Conservation (phyloP, 2,797 vertebrate species). For the Furcifer pardalis region DNA sequence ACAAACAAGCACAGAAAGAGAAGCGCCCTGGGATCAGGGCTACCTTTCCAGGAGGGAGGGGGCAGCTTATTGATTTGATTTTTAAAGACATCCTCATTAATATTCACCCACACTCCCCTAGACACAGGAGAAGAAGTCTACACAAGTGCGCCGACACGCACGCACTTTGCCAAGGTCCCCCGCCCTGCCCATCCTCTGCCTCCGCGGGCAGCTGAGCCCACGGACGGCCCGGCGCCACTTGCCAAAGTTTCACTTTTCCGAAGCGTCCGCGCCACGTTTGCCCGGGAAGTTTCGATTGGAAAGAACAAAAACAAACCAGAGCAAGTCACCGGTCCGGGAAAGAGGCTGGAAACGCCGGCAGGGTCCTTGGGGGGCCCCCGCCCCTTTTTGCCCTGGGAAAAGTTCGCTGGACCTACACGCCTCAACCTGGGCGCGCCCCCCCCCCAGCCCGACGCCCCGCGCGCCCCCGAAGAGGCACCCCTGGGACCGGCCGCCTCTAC, state of each 20-base stretch:
- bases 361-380: no score
- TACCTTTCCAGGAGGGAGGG: slow-evolving; percentile 1
- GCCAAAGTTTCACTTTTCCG: slow-evolving; percentile 51
- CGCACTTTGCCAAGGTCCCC: neutral
- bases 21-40: slow-evolving; percentile 13
- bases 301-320: no score
- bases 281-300: neutral
- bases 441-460: neutral
- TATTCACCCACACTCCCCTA: slow-evolving; percentile 41
- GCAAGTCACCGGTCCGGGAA: neutral
- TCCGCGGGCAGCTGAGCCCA: neutral
- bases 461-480: slow-evolving; percentile 5
- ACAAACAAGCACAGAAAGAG: neutral
- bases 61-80: slow-evolving; percentile 38
- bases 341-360: slow-evolving; percentile 29
- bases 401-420: slow-evolving; percentile 53
- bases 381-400: no score
- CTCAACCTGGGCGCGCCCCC: neutral
- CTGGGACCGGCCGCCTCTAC: slow-evolving; percentile 63
- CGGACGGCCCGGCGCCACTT: slow-evolving; percentile 37
- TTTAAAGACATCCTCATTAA: slow-evolving; percentile 48
- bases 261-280: neutral
- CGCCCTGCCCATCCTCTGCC: neutral
- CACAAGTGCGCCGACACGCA: neutral
- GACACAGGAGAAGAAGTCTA: neutral